These are phyloP conservation scores for Penaeus indicus DNA, from an alignment of 1,140 invertebrate species.

Conservation along the genomic window DNA sequence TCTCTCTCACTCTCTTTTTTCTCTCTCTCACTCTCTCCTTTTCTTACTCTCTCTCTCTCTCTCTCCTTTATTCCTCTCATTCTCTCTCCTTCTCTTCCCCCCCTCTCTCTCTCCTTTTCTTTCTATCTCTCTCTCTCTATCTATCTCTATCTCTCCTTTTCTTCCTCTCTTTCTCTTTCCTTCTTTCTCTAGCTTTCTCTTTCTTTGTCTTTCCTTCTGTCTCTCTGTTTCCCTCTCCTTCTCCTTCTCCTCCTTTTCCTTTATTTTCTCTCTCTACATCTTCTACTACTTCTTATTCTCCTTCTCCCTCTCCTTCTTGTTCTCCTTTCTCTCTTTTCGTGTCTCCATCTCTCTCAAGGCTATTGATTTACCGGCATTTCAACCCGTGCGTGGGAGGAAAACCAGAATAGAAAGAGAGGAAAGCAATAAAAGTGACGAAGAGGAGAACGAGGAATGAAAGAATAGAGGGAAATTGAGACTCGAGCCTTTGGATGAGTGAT, in stretches of 20 bases:
- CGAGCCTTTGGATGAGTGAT: too few relatives aligned
- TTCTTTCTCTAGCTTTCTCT: not conserved
- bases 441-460: not conserved
- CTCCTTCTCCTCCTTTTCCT: slow-evolving; percentile 11
- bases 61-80: not conserved
- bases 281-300: too few relatives aligned
- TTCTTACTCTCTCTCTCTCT: not conserved
- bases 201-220: not conserved
- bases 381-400: not conserved
- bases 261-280: not conserved
- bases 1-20: not conserved
- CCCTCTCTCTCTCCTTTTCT: not conserved
- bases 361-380: too few relatives aligned
- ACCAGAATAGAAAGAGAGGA: slow-evolving; percentile 15
- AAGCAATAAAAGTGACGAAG: not conserved
- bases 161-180: not conserved
- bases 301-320: too few relatives aligned
- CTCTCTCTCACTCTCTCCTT: not conserved
- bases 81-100: too few relatives aligned
- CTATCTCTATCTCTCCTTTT: not conserved
- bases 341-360: too few relatives aligned
- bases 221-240: not conserved
- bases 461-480: too few relatives aligned
- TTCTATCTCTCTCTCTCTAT: not conserved
- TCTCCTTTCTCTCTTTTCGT: too few relatives aligned